Conservation (phyloP, 2,888 invertebrate species). For the Anoncus sp. region DNA sequence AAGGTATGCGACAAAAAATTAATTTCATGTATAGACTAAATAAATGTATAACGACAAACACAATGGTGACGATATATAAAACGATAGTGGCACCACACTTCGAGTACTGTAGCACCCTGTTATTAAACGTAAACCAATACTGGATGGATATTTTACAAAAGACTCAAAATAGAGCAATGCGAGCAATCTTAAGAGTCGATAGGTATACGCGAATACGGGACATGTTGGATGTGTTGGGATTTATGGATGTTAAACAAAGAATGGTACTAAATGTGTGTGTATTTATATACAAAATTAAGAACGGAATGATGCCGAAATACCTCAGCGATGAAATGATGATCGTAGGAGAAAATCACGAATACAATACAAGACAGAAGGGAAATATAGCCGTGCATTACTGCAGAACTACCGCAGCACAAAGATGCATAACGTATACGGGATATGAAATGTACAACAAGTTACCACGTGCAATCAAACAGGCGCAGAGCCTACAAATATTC, state of each 20-base stretch:
- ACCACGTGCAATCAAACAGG: not conserved
- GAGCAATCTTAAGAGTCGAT: too few relatives aligned
- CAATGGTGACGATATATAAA: too few relatives aligned
- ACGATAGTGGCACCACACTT: too few relatives aligned
- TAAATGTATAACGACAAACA: too few relatives aligned
- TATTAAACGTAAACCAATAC: too few relatives aligned
- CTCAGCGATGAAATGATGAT: not conserved
- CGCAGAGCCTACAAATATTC: too few relatives aligned
- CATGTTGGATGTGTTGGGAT: not conserved
- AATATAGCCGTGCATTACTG: not conserved
- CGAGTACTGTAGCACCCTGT: too few relatives aligned
- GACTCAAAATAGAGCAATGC: too few relatives aligned
- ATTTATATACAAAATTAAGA: slow-evolving; percentile 11
- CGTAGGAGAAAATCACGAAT: not conserved
- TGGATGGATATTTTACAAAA: too few relatives aligned
- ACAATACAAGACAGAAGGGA: not conserved
- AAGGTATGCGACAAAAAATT: too few relatives aligned
- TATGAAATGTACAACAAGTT: slow-evolving; percentile 17
- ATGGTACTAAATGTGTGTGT: slow-evolving; percentile 8
- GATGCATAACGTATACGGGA: not conserved
- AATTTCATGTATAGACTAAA: too few relatives aligned
- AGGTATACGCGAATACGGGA: not conserved
- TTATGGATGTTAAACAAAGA: too few relatives aligned
- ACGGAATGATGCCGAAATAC: not conserved
- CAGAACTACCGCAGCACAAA: not conserved